Conservation (phyloP, 2,113 vertebrate species). For the Sardina pilchardus region DNA sequence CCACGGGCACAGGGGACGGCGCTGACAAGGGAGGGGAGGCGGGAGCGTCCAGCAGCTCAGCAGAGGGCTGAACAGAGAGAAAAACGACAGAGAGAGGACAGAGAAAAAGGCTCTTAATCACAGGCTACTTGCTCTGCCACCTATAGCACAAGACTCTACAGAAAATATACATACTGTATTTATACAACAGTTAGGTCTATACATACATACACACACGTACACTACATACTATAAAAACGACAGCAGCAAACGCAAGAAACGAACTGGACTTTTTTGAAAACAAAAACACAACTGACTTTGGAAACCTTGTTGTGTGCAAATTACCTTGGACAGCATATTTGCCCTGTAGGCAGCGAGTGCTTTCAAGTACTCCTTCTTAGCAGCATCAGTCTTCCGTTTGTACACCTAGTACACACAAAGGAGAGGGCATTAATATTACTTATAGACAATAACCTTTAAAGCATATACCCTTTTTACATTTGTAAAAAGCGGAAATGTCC, state of each 20-base stretch:
- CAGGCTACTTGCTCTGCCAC: background rate
- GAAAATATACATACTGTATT: background rate
- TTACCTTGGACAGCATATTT: constrained; percentile 78
- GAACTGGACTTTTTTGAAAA: too few relatives aligned
- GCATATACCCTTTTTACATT: too few relatives aligned
- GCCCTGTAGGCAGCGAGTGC: constrained; percentile 81
- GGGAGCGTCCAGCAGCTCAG: constrained; percentile 67
- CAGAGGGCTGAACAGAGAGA: constrained; percentile 53
- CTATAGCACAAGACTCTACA: background rate
- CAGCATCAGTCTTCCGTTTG: constrained; percentile 86
- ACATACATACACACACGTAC: too few relatives aligned
- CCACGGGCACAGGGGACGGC: constrained; percentile 50
- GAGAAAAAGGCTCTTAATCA: background rate
- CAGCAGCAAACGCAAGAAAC: background rate
- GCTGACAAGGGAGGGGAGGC: background rate
- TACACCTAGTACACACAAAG: constrained; percentile 69
- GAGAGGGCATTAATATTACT: background rate
- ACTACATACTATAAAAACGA: background rate
- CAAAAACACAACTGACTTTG: background rate
- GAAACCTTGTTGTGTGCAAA: background rate
- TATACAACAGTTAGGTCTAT: too few relatives aligned
- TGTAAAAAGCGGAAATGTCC: too few relatives aligned
- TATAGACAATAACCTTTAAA: background rate
- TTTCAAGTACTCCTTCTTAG: constrained; percentile 87
- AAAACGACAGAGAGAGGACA: background rate